A percentile compares a stretch with the other conserved stretches of the same genome.
Conservation (phyloP, 2,888 invertebrate species). For the Scaptomyza polygonia region DNA sequence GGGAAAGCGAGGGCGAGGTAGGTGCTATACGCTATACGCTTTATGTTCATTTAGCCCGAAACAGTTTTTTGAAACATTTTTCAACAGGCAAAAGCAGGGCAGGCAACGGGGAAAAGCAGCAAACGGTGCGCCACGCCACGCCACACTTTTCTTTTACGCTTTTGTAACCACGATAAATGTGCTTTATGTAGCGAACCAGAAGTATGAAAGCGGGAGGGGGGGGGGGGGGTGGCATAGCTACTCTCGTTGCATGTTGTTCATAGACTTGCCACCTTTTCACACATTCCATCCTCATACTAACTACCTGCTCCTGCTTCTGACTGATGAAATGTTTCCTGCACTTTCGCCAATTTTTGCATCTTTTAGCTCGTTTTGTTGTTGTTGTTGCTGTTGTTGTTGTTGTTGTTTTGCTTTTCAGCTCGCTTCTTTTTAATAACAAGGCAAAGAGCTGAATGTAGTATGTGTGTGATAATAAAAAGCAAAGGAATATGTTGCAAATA, state of each 20-base stretch:
- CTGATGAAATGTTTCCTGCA: slow-evolving; percentile 80
- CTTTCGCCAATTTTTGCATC: slow-evolving; percentile 67
- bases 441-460: not conserved
- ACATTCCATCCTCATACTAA: not conserved
- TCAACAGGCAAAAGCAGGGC: slow-evolving; percentile 32
- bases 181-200: slow-evolving; percentile 71
- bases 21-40: slow-evolving; percentile 53
- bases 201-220: slow-evolving; percentile 41
- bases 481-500: too few relatives aligned
- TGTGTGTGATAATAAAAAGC: slow-evolving; percentile 12
- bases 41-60: slow-evolving; percentile 79
- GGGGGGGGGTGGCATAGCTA: slow-evolving; percentile 13
- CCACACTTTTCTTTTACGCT: slow-evolving; percentile 77
- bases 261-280: slow-evolving; percentile 18
- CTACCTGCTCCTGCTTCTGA: not conserved
- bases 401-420: slow-evolving; percentile 43
- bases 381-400: too few relatives aligned
- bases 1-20: not conserved
- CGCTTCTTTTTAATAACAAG: not conserved
- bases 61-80: slow-evolving; percentile 78
- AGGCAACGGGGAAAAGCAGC: slow-evolving; percentile 4
- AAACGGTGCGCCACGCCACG: slow-evolving; percentile 58
- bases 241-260: slow-evolving; percentile 31
- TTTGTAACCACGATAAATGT: slow-evolving; percentile 80
- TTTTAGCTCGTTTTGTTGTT: slow-evolving; percentile 7